Evolutionary conservation across 2,888 invertebrate genomes (phyloP).

Genomic region (Oasisia sp.): DNA sequence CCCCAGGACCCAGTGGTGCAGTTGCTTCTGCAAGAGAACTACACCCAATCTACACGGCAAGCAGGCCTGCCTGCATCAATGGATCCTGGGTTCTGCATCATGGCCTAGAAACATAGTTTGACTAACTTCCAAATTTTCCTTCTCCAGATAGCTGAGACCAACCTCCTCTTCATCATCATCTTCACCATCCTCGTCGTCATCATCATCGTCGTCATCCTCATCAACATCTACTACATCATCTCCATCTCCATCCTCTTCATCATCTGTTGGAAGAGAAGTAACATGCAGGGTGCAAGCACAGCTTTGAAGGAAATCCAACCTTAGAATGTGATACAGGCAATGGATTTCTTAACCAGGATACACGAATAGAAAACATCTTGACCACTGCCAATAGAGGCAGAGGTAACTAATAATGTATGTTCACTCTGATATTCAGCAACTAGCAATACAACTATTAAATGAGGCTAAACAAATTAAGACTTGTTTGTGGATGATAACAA

Average conservation of each 20-base stretch:
- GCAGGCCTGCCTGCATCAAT: slow-evolving; percentile 17
- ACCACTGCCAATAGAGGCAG: no score
- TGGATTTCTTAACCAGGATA: neutral
- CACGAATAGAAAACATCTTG: neutral
- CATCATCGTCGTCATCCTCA: slow-evolving; percentile 69
- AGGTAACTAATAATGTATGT: no score
- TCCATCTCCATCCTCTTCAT: slow-evolving; percentile 38
- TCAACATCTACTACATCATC: slow-evolving; percentile 73
- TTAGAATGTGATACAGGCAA: neutral
- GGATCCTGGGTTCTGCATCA: neutral
- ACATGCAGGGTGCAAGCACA: neutral
- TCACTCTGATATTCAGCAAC: no score
- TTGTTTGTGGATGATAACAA: no score
- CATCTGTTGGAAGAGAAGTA: slow-evolving; percentile 47
- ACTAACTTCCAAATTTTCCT: slow-evolving; percentile 69
- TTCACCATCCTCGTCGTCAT: slow-evolving; percentile 56
- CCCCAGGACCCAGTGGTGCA: neutral
- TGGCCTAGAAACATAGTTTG: slow-evolving; percentile 13
- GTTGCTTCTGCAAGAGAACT: neutral
- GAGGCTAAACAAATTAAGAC: no score
- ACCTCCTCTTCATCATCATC: slow-evolving; percentile 72
- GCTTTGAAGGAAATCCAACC: neutral
- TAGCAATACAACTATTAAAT: no score
- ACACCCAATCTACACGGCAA: neutral
- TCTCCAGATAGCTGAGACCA: slow-evolving; percentile 74